Percentiles rank a stretch among this genome's conserved stretches.
These are phyloP conservation scores for Craseonycteris thonglongyai DNA, from an alignment of 2,113 vertebrate species.

Conservation along the genomic window DNA sequence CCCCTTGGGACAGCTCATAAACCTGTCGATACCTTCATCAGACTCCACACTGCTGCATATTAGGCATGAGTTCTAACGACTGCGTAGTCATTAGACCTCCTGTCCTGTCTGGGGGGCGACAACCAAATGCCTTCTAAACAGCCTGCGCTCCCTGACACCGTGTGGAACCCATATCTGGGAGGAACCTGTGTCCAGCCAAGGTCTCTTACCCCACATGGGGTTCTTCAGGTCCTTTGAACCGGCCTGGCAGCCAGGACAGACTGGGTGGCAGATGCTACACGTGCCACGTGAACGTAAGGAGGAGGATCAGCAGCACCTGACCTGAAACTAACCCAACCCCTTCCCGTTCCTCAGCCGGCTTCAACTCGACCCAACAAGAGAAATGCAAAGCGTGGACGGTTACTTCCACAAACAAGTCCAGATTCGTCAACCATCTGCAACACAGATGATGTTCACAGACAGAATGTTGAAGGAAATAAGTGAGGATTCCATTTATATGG, in stretches of 20 bases:
- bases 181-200: not conserved
- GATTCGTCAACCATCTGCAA: not conserved
- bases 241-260: not conserved
- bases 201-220: not conserved
- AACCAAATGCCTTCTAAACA: not conserved
- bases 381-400: not conserved
- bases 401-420: not conserved
- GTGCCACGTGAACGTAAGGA: accelerated
- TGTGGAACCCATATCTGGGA: not conserved
- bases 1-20: not conserved
- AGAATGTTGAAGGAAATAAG: not conserved
- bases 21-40: not conserved
- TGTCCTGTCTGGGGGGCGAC: not conserved
- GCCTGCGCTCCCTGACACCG: not conserved
- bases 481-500: not conserved
- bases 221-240: not conserved
- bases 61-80: not conserved
- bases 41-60: too few species aligned
- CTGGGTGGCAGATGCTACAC: not conserved
- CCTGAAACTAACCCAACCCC: not conserved
- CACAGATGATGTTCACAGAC: accelerated
- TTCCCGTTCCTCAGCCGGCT: not conserved
- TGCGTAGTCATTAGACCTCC: not conserved
- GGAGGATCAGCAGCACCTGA: not conserved
- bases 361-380: not conserved